Evolutionary conservation across 2,797 vertebrate genomes (phyloP).

Genomic region (Phaenicophaeus curvirostris): DNA sequence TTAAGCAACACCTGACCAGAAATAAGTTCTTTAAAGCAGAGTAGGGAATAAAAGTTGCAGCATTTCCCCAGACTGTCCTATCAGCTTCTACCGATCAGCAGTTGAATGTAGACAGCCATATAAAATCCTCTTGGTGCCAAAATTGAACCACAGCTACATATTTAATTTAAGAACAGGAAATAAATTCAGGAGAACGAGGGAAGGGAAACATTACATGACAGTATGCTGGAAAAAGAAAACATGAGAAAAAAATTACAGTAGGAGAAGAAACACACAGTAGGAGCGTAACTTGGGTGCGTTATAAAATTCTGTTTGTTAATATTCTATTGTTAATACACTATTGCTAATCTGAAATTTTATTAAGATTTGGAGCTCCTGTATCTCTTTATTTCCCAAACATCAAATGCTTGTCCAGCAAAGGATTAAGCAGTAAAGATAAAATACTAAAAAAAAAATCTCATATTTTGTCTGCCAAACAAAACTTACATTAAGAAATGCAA

Average conservation of each 20-base stretch:
- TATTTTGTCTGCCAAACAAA: background rate
- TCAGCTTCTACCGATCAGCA: background rate
- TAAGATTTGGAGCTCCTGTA: background rate
- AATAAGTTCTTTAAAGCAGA: background rate
- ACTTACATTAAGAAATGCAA: background rate
- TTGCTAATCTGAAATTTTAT: background rate
- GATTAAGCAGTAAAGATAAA: background rate
- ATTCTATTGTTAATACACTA: background rate
- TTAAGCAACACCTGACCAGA: background rate
- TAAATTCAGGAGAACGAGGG: background rate
- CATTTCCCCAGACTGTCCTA: background rate
- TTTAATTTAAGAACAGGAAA: background rate
- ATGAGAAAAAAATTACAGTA: background rate
- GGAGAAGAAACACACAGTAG: background rate
- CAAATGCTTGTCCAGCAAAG: background rate
- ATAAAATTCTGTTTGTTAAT: background rate
- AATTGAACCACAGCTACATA: background rate
- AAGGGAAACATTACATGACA: background rate
- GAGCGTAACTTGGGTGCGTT: background rate
- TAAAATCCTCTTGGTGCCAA: background rate
- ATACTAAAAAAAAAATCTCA: background rate
- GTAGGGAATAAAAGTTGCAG: rapidly evolving
- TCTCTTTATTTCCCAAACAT: background rate
- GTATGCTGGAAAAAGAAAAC: background rate
- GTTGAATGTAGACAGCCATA: background rate